Conservation (phyloP, 2,888 invertebrate species). For the Dioctria linearis region DNA sequence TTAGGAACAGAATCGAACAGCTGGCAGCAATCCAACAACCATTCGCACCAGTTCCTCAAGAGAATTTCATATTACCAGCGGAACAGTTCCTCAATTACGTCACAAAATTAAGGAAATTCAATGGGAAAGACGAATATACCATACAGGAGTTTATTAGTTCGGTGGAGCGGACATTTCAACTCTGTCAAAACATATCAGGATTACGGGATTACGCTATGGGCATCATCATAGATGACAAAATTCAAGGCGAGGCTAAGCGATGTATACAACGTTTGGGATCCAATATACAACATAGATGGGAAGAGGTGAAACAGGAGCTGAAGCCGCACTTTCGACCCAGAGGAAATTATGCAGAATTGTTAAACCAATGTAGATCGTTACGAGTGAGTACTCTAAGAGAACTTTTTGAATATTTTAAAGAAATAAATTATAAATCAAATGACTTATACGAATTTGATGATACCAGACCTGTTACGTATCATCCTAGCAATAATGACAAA, state of each 20-base stretch:
- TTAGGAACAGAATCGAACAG: slow-evolving; percentile 4
- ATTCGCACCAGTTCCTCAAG: neutral
- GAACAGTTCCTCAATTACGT: slow-evolving; percentile 17
- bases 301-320: neutral
- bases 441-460: slow-evolving; percentile 36
- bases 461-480: slow-evolving; percentile 30
- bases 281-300: neutral
- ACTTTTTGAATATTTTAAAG: slow-evolving; percentile 30
- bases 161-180: too few species aligned
- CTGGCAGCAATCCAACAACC: neutral
- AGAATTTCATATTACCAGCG: neutral
- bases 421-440: slow-evolving; percentile 40
- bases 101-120: too few species aligned
- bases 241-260: slow-evolving; percentile 9
- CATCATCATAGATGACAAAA: slow-evolving; percentile 17
- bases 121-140: slow-evolving; percentile 7
- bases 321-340: neutral
- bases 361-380: neutral
- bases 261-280: slow-evolving; percentile 9
- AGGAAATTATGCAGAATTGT: neutral
- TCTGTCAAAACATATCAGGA: neutral
- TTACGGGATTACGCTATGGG: neutral
- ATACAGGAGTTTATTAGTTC: neutral
- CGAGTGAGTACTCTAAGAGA: slow-evolving; percentile 34
- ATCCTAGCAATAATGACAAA: neutral